phyloP scores from a whole-genome alignment of 2,888 invertebrate genomes.

The Cecidostiba fungosa region DNA sequence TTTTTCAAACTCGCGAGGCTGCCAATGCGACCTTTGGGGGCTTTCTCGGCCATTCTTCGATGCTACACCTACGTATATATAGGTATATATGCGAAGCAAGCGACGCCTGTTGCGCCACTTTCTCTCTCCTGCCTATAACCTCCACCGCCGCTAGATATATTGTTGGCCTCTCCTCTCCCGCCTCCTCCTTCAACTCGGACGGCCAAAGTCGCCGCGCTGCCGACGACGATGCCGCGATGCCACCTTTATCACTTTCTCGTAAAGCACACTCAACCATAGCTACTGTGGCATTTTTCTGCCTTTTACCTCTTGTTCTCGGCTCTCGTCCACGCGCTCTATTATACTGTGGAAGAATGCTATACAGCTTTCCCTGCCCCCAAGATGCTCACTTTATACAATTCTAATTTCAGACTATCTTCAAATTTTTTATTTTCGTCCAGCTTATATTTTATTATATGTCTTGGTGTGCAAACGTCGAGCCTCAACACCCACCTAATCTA shows the following conservation, averaged over 20 bases:
- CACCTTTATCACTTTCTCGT: background rate
- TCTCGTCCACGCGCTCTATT: background rate
- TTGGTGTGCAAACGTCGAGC: no score
- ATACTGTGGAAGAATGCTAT: no score
- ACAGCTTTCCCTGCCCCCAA: no score
- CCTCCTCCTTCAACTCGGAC: background rate
- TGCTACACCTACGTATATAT: background rate
- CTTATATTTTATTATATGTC: no score
- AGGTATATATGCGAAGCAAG: background rate
- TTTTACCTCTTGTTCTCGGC: background rate
- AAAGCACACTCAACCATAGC: background rate
- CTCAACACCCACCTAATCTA: no score
- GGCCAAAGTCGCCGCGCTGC: background rate
- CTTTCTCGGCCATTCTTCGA: background rate
- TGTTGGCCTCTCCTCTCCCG: background rate
- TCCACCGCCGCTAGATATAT: background rate
- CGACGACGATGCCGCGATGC: background rate
- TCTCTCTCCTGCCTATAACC: background rate
- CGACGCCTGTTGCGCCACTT: constrained; percentile 6
- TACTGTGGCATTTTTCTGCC: background rate
- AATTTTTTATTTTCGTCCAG: no score
- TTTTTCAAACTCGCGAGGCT: background rate
- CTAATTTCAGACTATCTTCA: no score
- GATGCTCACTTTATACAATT: no score
- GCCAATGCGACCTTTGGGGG: background rate